Conservation (phyloP, 2,888 invertebrate species). For the Temnothorax rugatulus region DNA sequence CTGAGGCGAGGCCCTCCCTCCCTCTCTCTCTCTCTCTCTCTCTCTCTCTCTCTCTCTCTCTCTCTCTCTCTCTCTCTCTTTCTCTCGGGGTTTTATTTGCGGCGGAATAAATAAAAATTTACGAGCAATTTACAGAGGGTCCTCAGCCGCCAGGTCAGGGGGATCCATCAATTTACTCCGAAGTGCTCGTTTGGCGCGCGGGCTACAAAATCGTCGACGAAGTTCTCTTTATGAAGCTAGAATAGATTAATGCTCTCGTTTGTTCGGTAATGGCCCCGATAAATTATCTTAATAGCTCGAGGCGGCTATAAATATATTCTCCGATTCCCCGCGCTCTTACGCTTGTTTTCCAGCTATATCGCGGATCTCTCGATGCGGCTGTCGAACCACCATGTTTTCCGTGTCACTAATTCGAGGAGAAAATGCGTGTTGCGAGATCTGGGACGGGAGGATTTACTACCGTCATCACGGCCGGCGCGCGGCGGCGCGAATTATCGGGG, state of each 20-base stretch:
- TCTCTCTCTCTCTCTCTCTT: slow-evolving; percentile 29
- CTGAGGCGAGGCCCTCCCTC: slow-evolving; percentile 40
- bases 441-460: slow-evolving; percentile 63
- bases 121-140: slow-evolving; percentile 82
- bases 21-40: slow-evolving; percentile 27
- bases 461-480: slow-evolving; percentile 58
- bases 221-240: slow-evolving; percentile 86
- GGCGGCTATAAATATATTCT: slow-evolving; percentile 85
- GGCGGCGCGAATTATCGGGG: slow-evolving; percentile 60
- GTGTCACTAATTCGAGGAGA: slow-evolving; percentile 74
- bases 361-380: slow-evolving; percentile 71
- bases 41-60: slow-evolving; percentile 1
- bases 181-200: slow-evolving; percentile 85
- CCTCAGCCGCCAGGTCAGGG: slow-evolving; percentile 76
- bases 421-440: slow-evolving; percentile 41
- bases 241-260: slow-evolving; percentile 86
- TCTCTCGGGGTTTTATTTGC: slow-evolving; percentile 75
- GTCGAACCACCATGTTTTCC: slow-evolving; percentile 77
- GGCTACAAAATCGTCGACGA: slow-evolving; percentile 85
- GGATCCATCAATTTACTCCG: slow-evolving; percentile 84
- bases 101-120: slow-evolving; percentile 82
- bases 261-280: slow-evolving; percentile 86
- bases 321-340: slow-evolving; percentile 79
- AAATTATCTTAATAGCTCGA: slow-evolving; percentile 85
- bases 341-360: slow-evolving; percentile 80